These are phyloP conservation scores for Malurus leucopterus DNA, from an alignment of 2,797 vertebrate species.

Conservation along the genomic window DNA sequence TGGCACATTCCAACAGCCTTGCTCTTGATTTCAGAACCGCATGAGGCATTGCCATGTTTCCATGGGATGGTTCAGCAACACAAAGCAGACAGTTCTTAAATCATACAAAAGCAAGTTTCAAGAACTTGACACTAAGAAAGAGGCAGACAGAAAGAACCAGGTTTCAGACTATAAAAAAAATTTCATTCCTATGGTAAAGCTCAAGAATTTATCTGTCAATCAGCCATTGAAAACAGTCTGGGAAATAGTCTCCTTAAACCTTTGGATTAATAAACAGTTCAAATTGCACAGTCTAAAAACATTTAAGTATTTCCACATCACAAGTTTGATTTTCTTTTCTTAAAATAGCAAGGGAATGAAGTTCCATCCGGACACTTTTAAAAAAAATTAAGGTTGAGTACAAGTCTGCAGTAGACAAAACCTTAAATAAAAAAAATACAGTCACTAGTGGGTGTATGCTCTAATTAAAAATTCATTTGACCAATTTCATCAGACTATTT, in stretches of 20 bases:
- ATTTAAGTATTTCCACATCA: slow-evolving; percentile 20
- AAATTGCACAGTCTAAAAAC: background rate
- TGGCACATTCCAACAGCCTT: background rate
- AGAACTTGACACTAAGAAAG: background rate
- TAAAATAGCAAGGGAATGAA: background rate
- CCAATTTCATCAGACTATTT: background rate
- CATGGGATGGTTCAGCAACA: background rate
- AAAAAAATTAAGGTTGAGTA: background rate
- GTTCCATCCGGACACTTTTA: background rate
- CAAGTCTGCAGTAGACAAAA: background rate
- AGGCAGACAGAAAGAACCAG: background rate
- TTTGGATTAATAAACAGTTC: background rate
- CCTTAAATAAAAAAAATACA: background rate
- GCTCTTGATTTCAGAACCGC: background rate
- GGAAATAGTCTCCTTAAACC: background rate
- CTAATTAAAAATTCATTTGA: slow-evolving; percentile 8
- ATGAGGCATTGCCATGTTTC: slow-evolving; percentile 20
- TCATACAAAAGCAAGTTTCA: background rate
- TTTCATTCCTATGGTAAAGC: background rate
- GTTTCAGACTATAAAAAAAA: background rate
- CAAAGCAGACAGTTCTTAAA: background rate
- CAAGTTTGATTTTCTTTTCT: background rate
- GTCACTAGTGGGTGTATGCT: background rate
- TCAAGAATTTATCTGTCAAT: background rate
- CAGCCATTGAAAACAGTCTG: background rate